phyloP scores from a whole-genome alignment of 2,888 invertebrate genomes.

The Crioceris asparagi region DNA sequence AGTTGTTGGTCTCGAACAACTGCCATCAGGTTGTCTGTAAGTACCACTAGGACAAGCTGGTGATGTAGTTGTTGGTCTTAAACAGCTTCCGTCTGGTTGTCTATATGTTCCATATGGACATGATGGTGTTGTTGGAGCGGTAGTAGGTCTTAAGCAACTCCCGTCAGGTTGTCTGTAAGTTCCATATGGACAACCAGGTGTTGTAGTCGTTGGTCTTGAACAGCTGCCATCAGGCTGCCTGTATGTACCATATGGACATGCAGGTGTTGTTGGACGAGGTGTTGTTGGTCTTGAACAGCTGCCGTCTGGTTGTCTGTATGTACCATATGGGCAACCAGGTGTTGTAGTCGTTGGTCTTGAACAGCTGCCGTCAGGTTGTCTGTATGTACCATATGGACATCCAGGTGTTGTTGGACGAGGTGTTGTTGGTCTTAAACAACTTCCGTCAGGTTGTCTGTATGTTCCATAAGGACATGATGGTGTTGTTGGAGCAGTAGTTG shows the following conservation, averaged over 20 bases:
- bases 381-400: conserved; percentile 11
- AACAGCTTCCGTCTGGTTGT: conserved; percentile 8
- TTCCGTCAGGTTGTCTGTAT: conserved; percentile 8
- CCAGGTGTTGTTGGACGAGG: conserved; percentile 6
- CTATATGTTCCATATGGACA: conserved; percentile 10
- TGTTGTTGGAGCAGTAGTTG: conserved; percentile 8
- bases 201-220: conserved; percentile 7
- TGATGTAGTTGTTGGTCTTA: conserved; percentile 9
- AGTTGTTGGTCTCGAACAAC: conserved; percentile 10
- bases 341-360: conserved; percentile 6
- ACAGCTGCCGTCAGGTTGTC: conserved; percentile 12
- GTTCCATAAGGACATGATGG: conserved; percentile 13
- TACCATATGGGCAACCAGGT: conserved; percentile 15
- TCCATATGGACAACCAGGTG: conserved; percentile 12
- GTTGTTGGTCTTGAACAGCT: conserved; percentile 9
- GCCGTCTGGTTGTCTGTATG: conserved; percentile 11
- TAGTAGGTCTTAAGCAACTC: conserved; percentile 9
- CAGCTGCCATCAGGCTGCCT: conserved; percentile 8
- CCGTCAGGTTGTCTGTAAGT: conserved; percentile 12
- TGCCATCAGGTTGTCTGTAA: conserved; percentile 9
- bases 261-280: conserved; percentile 6
- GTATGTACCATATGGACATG: conserved; percentile 10
- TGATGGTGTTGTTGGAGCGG: conserved; percentile 5
- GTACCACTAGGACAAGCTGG: conserved; percentile 11
- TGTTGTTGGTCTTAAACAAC: conserved; percentile 10